These are phyloP conservation scores for Masticophis lateralis DNA, from an alignment of 2,797 vertebrate species.

Conservation along the genomic window DNA sequence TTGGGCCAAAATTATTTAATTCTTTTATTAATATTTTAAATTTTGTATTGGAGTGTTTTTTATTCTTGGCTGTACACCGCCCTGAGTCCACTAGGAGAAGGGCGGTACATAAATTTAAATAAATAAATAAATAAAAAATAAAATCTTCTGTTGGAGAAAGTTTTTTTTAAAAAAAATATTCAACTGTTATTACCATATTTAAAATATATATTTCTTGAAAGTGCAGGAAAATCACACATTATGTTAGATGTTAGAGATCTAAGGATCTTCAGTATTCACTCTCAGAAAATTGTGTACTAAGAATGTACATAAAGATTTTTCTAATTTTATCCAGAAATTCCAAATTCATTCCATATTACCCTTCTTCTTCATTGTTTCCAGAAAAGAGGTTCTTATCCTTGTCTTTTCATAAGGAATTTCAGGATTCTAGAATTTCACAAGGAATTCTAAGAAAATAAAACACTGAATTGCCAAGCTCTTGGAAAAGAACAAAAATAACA, in stretches of 20 bases:
- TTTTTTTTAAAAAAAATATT: not conserved
- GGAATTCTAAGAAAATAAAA: constrained; percentile 45
- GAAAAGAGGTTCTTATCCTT: constrained; percentile 55
- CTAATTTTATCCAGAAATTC: constrained; percentile 57
- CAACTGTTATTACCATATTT: constrained; percentile 23
- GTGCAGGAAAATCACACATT: constrained; percentile 23
- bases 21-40: too few species aligned
- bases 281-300: constrained; percentile 53
- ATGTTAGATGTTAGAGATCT: constrained; percentile 28
- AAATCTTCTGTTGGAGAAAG: constrained; percentile 9
- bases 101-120: too few species aligned
- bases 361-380: constrained; percentile 45
- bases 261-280: constrained; percentile 38
- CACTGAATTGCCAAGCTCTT: constrained; percentile 32
- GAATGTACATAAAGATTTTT: constrained; percentile 51
- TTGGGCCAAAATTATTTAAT: too few species aligned
- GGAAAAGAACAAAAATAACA: constrained; percentile 44
- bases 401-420: constrained; percentile 53
- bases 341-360: constrained; percentile 27
- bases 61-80: too few species aligned
- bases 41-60: too few species aligned
- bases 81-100: too few species aligned
- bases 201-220: constrained; percentile 21
- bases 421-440: constrained; percentile 50
- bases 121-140: too few species aligned